These are phyloP conservation scores for human DNA, from an alignment of 2,113 vertebrate species.

Conservation along the genomic window DNA sequence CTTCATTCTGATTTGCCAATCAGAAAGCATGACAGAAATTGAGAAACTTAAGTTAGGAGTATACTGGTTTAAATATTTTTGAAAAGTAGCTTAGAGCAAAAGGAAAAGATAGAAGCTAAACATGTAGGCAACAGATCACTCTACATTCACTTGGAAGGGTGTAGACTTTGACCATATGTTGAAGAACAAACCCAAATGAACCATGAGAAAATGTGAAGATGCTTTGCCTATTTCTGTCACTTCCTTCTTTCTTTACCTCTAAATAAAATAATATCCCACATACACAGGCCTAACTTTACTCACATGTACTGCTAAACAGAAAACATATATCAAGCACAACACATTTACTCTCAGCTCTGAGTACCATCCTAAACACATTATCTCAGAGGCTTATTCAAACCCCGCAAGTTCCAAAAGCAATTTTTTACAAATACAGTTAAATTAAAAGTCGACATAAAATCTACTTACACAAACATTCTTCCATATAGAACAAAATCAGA, in stretches of 20 bases:
- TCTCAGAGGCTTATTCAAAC: neutral
- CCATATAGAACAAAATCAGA: neutral
- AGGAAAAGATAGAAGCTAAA: neutral
- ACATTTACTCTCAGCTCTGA: neutral
- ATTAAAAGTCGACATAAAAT: neutral
- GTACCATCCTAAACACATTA: neutral
- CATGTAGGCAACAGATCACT: neutral
- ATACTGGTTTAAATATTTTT: neutral
- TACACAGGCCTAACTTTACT: neutral
- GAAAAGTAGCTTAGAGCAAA: neutral
- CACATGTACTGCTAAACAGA: neutral
- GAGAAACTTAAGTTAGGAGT: neutral
- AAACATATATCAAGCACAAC: neutral
- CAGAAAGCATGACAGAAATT: neutral
- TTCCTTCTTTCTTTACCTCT: neutral
- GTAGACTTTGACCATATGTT: neutral
- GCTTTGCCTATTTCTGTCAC: neutral
- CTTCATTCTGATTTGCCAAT: neutral
- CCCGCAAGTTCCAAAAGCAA: neutral
- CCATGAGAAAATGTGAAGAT: neutral
- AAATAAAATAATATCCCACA: neutral
- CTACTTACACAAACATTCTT: neutral
- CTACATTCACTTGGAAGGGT: neutral
- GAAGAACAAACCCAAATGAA: neutral
- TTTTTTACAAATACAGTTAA: neutral